Conservation (phyloP, 2,888 invertebrate species). For the Eupsilia transversa region DNA sequence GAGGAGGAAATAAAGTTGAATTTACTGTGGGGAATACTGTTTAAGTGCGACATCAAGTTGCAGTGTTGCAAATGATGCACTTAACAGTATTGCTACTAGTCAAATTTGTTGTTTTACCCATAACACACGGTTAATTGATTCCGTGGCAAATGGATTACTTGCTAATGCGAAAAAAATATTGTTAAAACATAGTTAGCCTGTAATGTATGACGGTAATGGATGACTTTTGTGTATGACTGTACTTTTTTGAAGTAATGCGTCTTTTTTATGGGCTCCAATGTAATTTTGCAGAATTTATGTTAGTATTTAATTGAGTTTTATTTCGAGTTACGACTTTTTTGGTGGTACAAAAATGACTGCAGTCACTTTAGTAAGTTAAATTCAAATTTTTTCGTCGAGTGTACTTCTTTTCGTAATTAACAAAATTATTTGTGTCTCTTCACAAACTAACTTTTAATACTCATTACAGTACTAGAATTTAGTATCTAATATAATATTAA, state of each 20-base stretch:
- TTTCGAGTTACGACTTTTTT: constrained; percentile 48
- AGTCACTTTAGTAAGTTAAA: constrained; percentile 22
- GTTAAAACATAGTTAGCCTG: constrained; percentile 66
- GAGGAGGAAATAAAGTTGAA: constrained; percentile 25
- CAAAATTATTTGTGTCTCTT: not conserved
- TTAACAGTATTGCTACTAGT: constrained; percentile 78
- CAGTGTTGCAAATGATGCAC: constrained; percentile 80
- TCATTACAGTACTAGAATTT: not conserved
- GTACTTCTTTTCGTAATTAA: constrained; percentile 2
- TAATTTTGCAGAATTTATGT: constrained; percentile 55
- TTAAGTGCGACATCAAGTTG: constrained; percentile 65
- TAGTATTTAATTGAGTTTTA: constrained; percentile 61
- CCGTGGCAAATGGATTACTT: constrained; percentile 72
- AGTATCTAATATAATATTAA: too few species aligned
- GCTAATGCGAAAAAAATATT: constrained; percentile 74
- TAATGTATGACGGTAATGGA: constrained; percentile 61
- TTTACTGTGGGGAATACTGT: not conserved
- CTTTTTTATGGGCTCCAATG: constrained; percentile 55
- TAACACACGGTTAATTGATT: constrained; percentile 73
- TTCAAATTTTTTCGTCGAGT: constrained; percentile 3
- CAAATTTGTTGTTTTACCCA: constrained; percentile 77
- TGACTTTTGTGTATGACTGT: constrained; percentile 36
- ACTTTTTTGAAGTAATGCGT: constrained; percentile 43
- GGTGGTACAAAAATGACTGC: constrained; percentile 29
- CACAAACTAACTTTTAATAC: not conserved